phyloP scores from a whole-genome alignment of 2,888 invertebrate genomes.

The Fragum sueziense region DNA sequence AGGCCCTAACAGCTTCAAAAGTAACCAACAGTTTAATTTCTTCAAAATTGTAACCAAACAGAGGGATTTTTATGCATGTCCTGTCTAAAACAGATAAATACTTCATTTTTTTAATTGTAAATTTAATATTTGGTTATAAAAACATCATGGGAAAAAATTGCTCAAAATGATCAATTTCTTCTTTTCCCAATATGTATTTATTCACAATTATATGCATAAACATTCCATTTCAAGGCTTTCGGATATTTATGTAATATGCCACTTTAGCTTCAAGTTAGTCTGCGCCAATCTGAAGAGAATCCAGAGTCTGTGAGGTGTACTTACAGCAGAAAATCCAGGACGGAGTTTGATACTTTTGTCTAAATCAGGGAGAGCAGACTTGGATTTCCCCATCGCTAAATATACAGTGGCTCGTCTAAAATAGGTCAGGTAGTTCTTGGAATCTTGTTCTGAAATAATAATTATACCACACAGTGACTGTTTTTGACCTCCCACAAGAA shows the following conservation, averaged over 20 bases:
- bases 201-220: no score
- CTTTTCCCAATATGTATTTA: no score
- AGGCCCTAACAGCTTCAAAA: no score
- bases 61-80: no score
- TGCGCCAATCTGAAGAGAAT: background rate
- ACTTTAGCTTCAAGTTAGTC: no score
- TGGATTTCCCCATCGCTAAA: constrained; percentile 96
- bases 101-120: background rate
- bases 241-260: background rate
- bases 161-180: no score
- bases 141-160: no score
- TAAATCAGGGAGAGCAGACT: constrained; percentile 96
- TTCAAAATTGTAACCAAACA: no score
- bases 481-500: no score
- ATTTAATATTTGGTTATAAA: no score
- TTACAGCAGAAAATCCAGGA: constrained; percentile 95
- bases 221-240: background rate
- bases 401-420: constrained; percentile 98
- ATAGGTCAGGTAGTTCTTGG: constrained; percentile 96
- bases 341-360: constrained; percentile 95
- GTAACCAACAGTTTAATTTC: no score
- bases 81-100: background rate
- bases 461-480: no score
- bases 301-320: constrained; percentile 73
- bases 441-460: constrained; percentile 94